Base-by-base conservation (phyloP, 2,888 invertebrate species). In the Dioctria rufipes region DNA sequence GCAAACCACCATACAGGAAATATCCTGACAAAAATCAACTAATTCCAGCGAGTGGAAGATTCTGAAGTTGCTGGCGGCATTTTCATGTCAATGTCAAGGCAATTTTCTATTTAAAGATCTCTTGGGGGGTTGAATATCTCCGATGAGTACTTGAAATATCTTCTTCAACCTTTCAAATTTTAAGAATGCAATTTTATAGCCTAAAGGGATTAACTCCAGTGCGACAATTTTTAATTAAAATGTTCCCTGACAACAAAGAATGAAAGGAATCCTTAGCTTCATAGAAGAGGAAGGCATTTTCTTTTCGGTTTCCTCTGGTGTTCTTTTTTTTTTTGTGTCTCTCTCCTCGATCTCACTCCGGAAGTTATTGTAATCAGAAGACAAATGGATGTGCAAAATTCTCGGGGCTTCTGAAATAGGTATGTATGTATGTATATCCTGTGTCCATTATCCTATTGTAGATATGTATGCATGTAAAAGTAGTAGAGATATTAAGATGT, bases 201-300 rank as follows among this genome's bases (percentile, higher is more conserved):
- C 77, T 39, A 77, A 77, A 77, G 77, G 77, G 77, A 77, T 77
- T 77, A 77, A 77, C 77, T 77, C 61, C 77, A 77, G 61, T 77
- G 77, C 77, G 77, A 77, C 77, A 39, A 77, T 63, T 77, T 63
- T 77, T 77, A 77, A 77, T 77, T 77, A 77, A 77, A 77, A 77
- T 77, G 63, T 77, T 46, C 77, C 13, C 63, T 46, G 77, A 77
- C 77, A 77, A 77, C 77, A 77, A 77, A 77, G 77, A 77, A 77
- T 77, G 77, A 77, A 77, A 77, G 63, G 77, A 77, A 77, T 77
- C 61, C 63, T 46, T 51, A 46, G 49, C 13, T 13, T 63, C 51
- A 73, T 58, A 58, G 58, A 58, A 73, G 40, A 40, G 43, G 13
- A 25, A 63, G 77, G 63, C 49, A n/a, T 77, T 77, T 58, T 77